phyloP scores from a whole-genome alignment of 2,888 invertebrate genomes.

The Spialia ferax region DNA sequence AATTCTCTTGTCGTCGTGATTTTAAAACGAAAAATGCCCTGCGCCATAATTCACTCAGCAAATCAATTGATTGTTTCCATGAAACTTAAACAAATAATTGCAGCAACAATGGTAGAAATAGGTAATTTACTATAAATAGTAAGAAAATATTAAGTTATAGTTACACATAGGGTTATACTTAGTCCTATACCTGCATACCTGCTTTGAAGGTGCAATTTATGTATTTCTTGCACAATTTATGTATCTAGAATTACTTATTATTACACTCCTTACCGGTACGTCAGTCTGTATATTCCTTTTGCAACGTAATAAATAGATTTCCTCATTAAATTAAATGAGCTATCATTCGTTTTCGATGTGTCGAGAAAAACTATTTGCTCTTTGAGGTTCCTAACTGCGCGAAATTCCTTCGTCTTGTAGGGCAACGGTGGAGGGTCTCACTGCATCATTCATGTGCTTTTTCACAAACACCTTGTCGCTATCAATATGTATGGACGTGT shows the following conservation, averaged over 20 bases:
- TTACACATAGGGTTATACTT: no score
- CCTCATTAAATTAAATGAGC: slow-evolving; percentile 81
- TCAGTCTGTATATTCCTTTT: neutral
- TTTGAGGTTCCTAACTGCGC: slow-evolving; percentile 74
- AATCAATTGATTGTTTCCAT: neutral
- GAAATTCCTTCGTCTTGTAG: slow-evolving; percentile 81
- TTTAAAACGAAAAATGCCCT: neutral
- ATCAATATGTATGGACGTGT: slow-evolving; percentile 79
- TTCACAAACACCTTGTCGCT: slow-evolving; percentile 79
- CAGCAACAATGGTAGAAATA: no score
- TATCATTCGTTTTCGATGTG: slow-evolving; percentile 73
- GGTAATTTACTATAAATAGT: no score
- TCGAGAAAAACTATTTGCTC: slow-evolving; percentile 70
- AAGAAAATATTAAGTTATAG: no score
- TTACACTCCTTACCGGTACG: neutral
- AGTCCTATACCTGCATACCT: no score
- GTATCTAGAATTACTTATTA: no score
- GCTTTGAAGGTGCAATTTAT: no score
- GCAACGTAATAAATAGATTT: slow-evolving; percentile 51
- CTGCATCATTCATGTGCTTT: slow-evolving; percentile 85
- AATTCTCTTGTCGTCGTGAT: neutral
- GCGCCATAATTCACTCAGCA: neutral
- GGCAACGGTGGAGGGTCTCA: slow-evolving; percentile 73
- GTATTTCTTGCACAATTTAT: neutral
- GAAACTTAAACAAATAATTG: no score